Evolutionary conservation across 2,113 vertebrate genomes (phyloP), one percentile per base, ranked within the genome.

Genomic region (Callocephalon fimbriatum): DNA sequence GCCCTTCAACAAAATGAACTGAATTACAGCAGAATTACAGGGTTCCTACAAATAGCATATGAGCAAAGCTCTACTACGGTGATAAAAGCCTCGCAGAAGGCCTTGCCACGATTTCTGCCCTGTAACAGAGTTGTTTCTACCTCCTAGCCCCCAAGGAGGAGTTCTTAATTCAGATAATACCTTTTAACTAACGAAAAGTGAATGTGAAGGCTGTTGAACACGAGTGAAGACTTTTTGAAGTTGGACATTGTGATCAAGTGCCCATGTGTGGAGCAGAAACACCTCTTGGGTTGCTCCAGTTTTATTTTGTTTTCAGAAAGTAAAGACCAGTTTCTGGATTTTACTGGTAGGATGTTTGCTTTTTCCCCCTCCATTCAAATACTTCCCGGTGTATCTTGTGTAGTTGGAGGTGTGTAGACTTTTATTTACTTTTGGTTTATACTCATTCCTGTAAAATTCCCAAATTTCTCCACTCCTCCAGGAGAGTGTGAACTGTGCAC

Each of bases 101-200:
- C 47, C 32, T 7, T 29, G 47, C 22, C 11, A 54, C 17, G 8
- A 21, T 80, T 67, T 62, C 40, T 94, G 73, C 81, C 65, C 68
- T 35, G n/a, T 51, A 22, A 21, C 71, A 23, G 67, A 1, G 0
- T 53, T 62, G 20, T 66, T 87, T 37, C 40, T 48, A 0, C 11
- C 17, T 22, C 18, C 0, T 0, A 20, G 48, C 44, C 26, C 8
- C 0, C 50, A 8, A 38, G 27, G 40, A 67, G 17, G n/a, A 38
- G 10, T 44, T 16, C 26, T 59, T 62, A 22, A 19, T 79, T 67
- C 15, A 16, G 7, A 13, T 27, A 1, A 0, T 32, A 1, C 23
- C 2, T 20, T n/a, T 45, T 25, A 72, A 21, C 14, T 65, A 3
- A 27, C 6, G 19, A 38, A 27, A 18, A 50, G 50, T 2, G 15